Base-by-base conservation (phyloP, 30 jellyfish, hydroid and myxozoan species). In the Aurelia sp. region DNA sequence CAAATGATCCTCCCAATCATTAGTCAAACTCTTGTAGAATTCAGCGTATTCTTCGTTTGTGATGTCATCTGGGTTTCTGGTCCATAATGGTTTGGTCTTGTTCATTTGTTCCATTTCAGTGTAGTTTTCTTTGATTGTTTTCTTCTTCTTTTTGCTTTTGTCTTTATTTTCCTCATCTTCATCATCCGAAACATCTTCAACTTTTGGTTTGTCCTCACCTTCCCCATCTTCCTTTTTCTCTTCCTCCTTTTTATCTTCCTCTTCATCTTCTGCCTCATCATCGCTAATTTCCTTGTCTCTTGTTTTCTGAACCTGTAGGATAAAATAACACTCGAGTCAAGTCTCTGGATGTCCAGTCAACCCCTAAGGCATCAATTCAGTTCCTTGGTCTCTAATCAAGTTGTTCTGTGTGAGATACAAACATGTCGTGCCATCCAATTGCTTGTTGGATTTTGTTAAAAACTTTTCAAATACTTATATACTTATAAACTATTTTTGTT, bases 201-300 rank as follows among this genome's bases (percentile, higher is more conserved):
- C 80, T 76, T 95, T 86, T 30, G 97, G 91, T 51, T 71, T 89
- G 53, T 89, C 97, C 35, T 89, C 97, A 12, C 78, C 91, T 2
- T 77, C 91, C 13, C 61, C 74, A 15, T 69, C 82, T 0, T 93
- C 96, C 10, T 82, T 76, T 4, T 62, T 68, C n/a, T 89, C 77
- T 27, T 90, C 88, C 81, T 95, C 83, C 27, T 77, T 37, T n/a
- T 90, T 81, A 0, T 85, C 90, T 30, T 94, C 97, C 57, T 94
- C 83, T 35, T 93, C 97, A 0, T 44, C 74, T 5, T 64, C 74
- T 51, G 86, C 97, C 81, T 91, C 98, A 82, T 94, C 99, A 62
- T 94, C 99, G 78, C 96, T 82, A 66, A 94, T 92, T 83, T 94
- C 99, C 96, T 88, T 94, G 80, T 94, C 99, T 67, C 99, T 72